Percentiles rank a stretch among this genome's conserved stretches.
Conservation (phyloP, 1,140 invertebrate species). For the Ceratitis capitata region DNA sequence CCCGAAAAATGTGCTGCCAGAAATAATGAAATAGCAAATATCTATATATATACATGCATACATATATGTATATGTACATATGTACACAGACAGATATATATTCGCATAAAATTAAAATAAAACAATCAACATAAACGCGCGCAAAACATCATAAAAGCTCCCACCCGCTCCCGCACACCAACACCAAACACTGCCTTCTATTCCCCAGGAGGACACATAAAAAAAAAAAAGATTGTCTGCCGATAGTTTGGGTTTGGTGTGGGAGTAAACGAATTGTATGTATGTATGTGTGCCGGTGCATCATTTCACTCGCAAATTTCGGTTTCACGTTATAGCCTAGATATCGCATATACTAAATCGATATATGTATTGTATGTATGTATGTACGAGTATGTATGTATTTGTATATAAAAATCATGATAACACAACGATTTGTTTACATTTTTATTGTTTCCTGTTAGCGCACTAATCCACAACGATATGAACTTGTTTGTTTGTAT, state of each 20-base stretch:
- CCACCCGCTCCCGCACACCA: not conserved
- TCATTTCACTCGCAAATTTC: not conserved
- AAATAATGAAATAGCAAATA: not conserved
- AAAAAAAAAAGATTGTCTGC: not conserved
- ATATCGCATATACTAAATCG: conserved; percentile 27
- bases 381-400: no score
- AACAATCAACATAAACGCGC: conserved; percentile 30
- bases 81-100: no score
- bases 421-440: conserved; percentile 41
- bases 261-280: not conserved
- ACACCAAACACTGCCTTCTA: no score
- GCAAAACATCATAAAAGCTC: conserved; percentile 31
- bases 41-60: no score
- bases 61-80: no score
- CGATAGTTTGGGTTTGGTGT: no score
- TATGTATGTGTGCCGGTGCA: not conserved
- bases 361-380: no score
- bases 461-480: conserved; percentile 35
- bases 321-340: not conserved
- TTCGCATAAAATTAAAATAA: conserved; percentile 4
- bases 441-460: conserved; percentile 44
- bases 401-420: conserved; percentile 7
- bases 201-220: not conserved
- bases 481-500: not conserved
- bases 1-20: not conserved